Base-by-base conservation (phyloP, 2,113 vertebrate genomes). In the Albula glossodonta region DNA sequence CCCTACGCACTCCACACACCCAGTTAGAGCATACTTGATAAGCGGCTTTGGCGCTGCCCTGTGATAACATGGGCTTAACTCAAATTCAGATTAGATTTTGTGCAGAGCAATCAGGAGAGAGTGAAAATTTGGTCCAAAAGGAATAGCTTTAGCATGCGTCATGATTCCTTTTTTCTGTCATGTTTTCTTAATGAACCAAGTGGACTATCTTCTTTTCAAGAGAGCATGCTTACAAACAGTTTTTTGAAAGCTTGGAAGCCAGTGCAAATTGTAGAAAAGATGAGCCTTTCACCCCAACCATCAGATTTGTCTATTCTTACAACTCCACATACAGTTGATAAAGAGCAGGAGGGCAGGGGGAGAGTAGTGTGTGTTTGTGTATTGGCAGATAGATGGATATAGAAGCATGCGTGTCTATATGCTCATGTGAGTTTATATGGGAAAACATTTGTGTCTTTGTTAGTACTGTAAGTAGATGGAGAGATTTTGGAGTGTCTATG, bases 1-100 rank as follows among this genome's bases (percentile, higher is more conserved):
- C 31, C 31, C 31, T 41, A 41, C 31, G 31, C 31, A 41, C 31
- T 41, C 53, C 53, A 7, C 53, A 56, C 53, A 31, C 63, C 4
- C 66, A 7, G 22, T 0, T 3, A 85, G 80, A 77, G 19, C 52
- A 86, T 84, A 70, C 82, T 86, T 56, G 60, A 82, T 79, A 22
- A 25, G 31, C 78, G 22, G 52, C 78, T 79, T n/a, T 80, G 53
- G 53, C 53, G 10, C 10, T 63, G 60, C 60, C 17, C 15, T 15
- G 11, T 19, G 60, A 19, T 63, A 17, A 1, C 60, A 63, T 63
- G 60, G 60, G 60, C 60, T 63, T 12, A 63, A 17, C 12, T 12
- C 4, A 15, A 63, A 63, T 63, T 63, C 60, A 63, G 60, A 63
- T 63, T 63, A 63, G 60, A 17, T 15, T 63, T 12, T 12, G 10